Percentiles rank a stretch among this genome's conserved stretches.
These are phyloP conservation scores for Catostomus latipinnis DNA, from an alignment of 2,797 vertebrate species.

Conservation along the genomic window DNA sequence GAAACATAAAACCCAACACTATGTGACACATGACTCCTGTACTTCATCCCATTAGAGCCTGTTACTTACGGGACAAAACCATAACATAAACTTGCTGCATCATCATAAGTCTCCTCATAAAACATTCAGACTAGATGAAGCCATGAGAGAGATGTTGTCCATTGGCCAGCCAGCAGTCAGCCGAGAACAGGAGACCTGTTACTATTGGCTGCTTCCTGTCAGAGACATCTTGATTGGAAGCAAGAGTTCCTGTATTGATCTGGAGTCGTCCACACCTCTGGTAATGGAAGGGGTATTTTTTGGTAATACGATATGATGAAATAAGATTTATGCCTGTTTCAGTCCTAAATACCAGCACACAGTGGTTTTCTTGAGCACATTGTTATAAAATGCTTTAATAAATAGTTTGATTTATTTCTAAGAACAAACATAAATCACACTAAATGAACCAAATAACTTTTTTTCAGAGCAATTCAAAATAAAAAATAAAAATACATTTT, in stretches of 20 bases:
- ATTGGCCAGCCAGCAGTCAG: slow-evolving; percentile 77
- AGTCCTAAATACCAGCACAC: slow-evolving; percentile 56
- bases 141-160: slow-evolving; percentile 64
- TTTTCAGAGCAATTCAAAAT: slow-evolving; percentile 82
- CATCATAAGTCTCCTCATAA: slow-evolving; percentile 77
- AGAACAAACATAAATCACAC: slow-evolving; percentile 86
- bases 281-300: slow-evolving; percentile 52
- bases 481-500: slow-evolving; percentile 61
- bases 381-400: slow-evolving; percentile 91
- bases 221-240: slow-evolving; percentile 55
- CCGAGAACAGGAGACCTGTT: slow-evolving; percentile 76
- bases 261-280: slow-evolving; percentile 56
- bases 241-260: slow-evolving; percentile 61
- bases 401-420: slow-evolving; percentile 85
- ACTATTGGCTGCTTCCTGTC: slow-evolving; percentile 69
- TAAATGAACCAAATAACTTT: slow-evolving; percentile 79
- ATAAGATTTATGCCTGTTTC: slow-evolving; percentile 29
- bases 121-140: slow-evolving; percentile 77
- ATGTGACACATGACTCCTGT: slow-evolving; percentile 51
- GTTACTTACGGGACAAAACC: slow-evolving; percentile 68
- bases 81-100: slow-evolving; percentile 62
- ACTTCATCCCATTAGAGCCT: slow-evolving; percentile 70
- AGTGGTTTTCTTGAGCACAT: slow-evolving; percentile 65
- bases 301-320: slow-evolving; percentile 19
- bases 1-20: slow-evolving; percentile 32